Base-by-base conservation (phyloP, 2,888 invertebrate species). In the Campoplex nolae region DNA sequence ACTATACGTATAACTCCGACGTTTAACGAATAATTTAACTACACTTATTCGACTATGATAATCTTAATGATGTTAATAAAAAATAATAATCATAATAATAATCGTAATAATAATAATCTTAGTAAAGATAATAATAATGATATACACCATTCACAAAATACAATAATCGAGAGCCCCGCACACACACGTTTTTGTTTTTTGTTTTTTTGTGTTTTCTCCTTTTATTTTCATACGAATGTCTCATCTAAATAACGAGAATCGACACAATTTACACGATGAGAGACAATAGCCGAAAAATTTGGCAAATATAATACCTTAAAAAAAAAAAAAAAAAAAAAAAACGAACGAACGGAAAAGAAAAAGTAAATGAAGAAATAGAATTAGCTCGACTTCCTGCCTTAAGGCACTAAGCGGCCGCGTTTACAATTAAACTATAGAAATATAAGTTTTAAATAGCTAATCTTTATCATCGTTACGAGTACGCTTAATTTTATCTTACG, bases 321-420 rank as follows among this genome's bases (percentile, higher is more conserved):
- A 23, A 23, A 23, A 23, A 23, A 23, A 23, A 23, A 23, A 23
- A 23, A 23, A 23, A 23, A 23, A 23, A 23, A 68, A 56, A 42
- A 54, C 11, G 2, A 68, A 74, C 2, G 28, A 42, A 42, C 42
- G 42, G 42, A 9, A 9, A 67, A 32, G 48, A 83, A 68, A 77
- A 45, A 45, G 38, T 45, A 45, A 45, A 73, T 0, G 23, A 79
- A 54, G 18, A 65, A 77, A 38, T 18, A 78, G 75, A 84, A 83
- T 38, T 75, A 86, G 86, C 86, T 89, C 88, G 88, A 89, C 86
- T 90, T 89, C 87, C 89, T 89, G 90, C 90, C 90, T 90, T 89
- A 89, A 92, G 92, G 91, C 91, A 91, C 91, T 89, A 88, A 84
- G 87, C 88, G 91, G 89, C 89, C 89, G 88, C 85, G 85, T 90